These are phyloP conservation scores for Amphibalanus amphitrite DNA, from an alignment of 1,140 invertebrate genomes.

Conservation along the genomic window DNA sequence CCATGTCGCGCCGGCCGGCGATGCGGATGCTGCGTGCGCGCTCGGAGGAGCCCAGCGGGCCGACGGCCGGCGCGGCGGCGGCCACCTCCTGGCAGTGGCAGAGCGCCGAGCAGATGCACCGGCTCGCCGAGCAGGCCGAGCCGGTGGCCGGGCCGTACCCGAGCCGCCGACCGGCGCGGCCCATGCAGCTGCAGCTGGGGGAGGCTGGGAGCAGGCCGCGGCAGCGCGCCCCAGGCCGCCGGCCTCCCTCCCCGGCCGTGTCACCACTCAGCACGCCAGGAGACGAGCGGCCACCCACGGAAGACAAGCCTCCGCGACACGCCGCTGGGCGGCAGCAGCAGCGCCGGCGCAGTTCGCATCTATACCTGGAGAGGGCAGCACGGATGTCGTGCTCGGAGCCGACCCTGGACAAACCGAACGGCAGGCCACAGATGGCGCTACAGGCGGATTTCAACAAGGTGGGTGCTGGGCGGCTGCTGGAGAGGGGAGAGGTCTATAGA, in stretches of 20 bases:
- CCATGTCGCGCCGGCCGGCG: not conserved
- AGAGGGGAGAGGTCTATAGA: too few relatives aligned
- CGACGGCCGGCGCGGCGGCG: too few relatives aligned
- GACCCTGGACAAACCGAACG: not conserved
- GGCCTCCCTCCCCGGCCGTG: not conserved
- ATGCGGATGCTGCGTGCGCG: not conserved
- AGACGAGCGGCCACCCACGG: not conserved
- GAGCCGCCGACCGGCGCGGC: too few relatives aligned
- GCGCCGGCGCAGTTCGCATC: not conserved
- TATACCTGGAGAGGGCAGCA: not conserved
- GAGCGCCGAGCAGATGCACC: constrained; percentile 1
- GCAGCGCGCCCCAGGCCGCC: not conserved
- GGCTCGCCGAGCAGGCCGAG: not conserved
- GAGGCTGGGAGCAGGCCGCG: not conserved
- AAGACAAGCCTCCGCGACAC: not conserved
- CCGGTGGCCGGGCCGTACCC: too few relatives aligned
- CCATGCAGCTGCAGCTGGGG: not conserved
- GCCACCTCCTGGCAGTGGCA: not conserved
- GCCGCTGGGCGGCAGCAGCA: not conserved
- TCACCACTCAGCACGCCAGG: not conserved
- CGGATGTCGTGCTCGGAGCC: not conserved
- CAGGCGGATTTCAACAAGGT: not conserved
- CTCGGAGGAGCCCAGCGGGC: not conserved
- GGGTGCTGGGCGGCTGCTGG: too few relatives aligned
- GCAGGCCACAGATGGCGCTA: not conserved